Base-by-base conservation (phyloP, 2,797 vertebrate species). In the Hybognathus amarus region DNA sequence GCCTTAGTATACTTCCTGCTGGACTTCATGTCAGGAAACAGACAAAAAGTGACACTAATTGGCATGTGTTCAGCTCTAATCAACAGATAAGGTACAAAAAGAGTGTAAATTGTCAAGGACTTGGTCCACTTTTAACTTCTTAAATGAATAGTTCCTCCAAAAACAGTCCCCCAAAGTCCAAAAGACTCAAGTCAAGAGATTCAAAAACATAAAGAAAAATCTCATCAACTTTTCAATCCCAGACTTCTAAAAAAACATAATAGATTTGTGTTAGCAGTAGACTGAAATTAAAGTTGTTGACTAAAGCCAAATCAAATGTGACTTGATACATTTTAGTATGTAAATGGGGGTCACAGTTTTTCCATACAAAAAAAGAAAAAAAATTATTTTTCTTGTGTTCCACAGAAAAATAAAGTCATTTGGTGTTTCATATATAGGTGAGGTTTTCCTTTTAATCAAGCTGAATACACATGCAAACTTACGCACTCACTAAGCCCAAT, bases 31-130 rank as follows among this genome's bases (percentile, higher is more conserved):
- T 89, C 87, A 89, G 86, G 89, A 90, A 88, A 87, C 75, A 79
- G 75, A n/a, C 84, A 36, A 36, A 91, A 91, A 91, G 92, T 90
- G 89, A 83, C 88, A 90, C 90, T 90, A 93, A 93, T 90, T 92
- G 91, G 88, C 66, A 52, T 88, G 89, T 87, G 88, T 91, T 88
- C 87, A 80, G 84, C 85, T 56, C 30, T 73, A 70, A 79, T 89
- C 79, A 86, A 81, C 82, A 85, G 77, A 83, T 52, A 61, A 83
- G 71, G 74, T 80, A 71, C 82, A 85, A 87, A 85, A 85, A 80
- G 42, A 78, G 80, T 73, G 52, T 63, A 77, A 80, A 74, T 80
- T 56, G 63, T 56, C 64, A 63, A 69, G 59, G 66, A 61, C 66
- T 52, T 20, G 52, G 27, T 56, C 66, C 71, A 70, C 56, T 64